Conservation (phyloP, 2,888 invertebrate species). For the Drosophila subsilvestris region DNA sequence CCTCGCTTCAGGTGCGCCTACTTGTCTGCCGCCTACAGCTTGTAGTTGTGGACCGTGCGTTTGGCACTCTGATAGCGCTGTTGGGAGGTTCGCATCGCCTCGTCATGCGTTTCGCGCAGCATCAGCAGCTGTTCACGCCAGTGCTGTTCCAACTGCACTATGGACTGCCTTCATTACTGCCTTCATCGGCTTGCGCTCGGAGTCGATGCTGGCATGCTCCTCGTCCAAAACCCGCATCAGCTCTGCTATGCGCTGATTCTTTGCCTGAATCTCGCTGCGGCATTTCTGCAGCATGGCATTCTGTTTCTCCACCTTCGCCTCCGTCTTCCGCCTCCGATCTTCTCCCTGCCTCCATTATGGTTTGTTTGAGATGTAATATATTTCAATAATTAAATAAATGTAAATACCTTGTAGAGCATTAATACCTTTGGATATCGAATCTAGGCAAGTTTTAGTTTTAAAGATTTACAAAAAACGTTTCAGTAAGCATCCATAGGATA, state of each 20-base stretch:
- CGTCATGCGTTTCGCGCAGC: slow-evolving; percentile 84
- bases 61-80: slow-evolving; percentile 88
- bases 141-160: slow-evolving; percentile 85
- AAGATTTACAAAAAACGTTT: too few relatives aligned
- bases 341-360: slow-evolving; percentile 82
- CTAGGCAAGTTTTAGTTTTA: too few relatives aligned
- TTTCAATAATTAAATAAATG: too few relatives aligned
- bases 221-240: slow-evolving; percentile 79
- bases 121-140: slow-evolving; percentile 85
- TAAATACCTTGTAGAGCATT: too few relatives aligned
- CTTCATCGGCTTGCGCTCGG: slow-evolving; percentile 85
- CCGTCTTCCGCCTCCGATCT: slow-evolving; percentile 75
- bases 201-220: slow-evolving; percentile 82
- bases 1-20: slow-evolving; percentile 87
- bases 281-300: slow-evolving; percentile 75
- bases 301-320: slow-evolving; percentile 76
- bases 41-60: slow-evolving; percentile 87
- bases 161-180: slow-evolving; percentile 84
- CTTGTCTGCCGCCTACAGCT: slow-evolving; percentile 88
- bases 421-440: too few relatives aligned
- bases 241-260: slow-evolving; percentile 83
- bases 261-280: slow-evolving; percentile 83
- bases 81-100: slow-evolving; percentile 85
- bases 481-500: too few relatives aligned
- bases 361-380: too few relatives aligned